Evolutionary conservation across 2,797 vertebrate genomes (phyloP).

Genomic region (Anableps anableps): DNA sequence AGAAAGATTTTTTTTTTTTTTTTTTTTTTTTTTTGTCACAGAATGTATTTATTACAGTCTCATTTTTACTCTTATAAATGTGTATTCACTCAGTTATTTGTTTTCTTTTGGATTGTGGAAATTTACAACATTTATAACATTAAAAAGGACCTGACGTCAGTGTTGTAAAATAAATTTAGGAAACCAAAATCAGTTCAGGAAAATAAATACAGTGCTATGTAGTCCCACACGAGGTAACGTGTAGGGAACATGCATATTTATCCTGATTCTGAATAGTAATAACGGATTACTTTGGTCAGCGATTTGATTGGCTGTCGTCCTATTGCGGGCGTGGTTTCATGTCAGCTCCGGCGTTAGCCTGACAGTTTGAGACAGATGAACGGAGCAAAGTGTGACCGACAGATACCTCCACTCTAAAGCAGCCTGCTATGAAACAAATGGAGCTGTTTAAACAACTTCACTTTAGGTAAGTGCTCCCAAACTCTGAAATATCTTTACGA

Average conservation of each 20-base stretch:
- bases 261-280: not conserved
- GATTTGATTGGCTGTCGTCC: constrained; percentile 18
- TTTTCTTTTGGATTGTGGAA: not conserved
- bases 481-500: not conserved
- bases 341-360: not conserved
- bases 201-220: not conserved
- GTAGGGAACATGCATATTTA: not conserved
- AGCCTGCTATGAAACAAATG: not conserved
- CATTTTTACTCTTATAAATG: not conserved
- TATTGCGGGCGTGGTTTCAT: not conserved
- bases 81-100: not conserved
- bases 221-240: not conserved
- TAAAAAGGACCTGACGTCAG: not conserved
- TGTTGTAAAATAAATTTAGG: not conserved
- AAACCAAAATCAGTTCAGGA: not conserved
- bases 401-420: not conserved
- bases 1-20: not conserved
- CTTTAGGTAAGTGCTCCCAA: constrained; percentile 14
- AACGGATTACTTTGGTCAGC: not conserved
- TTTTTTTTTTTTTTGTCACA: not conserved
- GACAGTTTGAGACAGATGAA: not conserved
- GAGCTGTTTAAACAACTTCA: not conserved
- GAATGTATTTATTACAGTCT: not conserved
- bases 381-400: not conserved
- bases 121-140: not conserved